Evolutionary conservation across 2,888 invertebrate species (phyloP).

Genomic region (Clivina fossor): DNA sequence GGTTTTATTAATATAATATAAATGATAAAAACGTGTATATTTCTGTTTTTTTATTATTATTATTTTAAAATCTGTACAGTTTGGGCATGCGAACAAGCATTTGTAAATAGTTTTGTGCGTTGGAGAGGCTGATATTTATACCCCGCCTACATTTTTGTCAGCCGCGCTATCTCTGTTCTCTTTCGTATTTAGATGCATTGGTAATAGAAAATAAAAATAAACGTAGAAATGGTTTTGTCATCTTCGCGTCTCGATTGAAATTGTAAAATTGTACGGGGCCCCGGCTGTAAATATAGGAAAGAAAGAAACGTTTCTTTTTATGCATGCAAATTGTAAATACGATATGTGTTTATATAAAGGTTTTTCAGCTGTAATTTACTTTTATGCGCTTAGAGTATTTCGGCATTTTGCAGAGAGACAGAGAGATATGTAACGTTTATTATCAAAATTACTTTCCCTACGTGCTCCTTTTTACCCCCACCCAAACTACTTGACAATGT

Average conservation of each 20-base stretch:
- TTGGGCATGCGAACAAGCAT: constrained; percentile 2
- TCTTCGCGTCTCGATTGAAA: not conserved
- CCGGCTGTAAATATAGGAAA: too few species aligned
- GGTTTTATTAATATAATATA: too few species aligned
- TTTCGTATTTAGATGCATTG: constrained; percentile 17
- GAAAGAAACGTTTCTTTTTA: too few species aligned
- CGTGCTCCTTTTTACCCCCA: constrained; percentile 27
- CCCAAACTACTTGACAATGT: constrained; percentile 16
- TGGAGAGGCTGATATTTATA: constrained; percentile 23
- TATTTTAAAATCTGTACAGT: not conserved
- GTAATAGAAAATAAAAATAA: constrained; percentile 29
- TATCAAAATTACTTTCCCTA: constrained; percentile 45
- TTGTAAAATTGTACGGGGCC: too few species aligned
- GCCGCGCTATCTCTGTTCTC: constrained; percentile 9
- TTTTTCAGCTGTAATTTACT: constrained; percentile 7
- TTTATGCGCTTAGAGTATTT: constrained; percentile 19
- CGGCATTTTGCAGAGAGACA: constrained; percentile 22
- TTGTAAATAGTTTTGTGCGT: not conserved
- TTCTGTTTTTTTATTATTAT: not conserved
- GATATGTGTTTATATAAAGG: too few species aligned
- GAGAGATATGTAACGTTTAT: too few species aligned
- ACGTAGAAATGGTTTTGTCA: constrained; percentile 13
- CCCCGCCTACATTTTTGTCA: constrained; percentile 21
- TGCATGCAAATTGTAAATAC: too few species aligned
- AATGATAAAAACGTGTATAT: too few species aligned